Base-by-base conservation (phyloP, 2,113 vertebrate genomes). In the Apodemus speciosus region DNA sequence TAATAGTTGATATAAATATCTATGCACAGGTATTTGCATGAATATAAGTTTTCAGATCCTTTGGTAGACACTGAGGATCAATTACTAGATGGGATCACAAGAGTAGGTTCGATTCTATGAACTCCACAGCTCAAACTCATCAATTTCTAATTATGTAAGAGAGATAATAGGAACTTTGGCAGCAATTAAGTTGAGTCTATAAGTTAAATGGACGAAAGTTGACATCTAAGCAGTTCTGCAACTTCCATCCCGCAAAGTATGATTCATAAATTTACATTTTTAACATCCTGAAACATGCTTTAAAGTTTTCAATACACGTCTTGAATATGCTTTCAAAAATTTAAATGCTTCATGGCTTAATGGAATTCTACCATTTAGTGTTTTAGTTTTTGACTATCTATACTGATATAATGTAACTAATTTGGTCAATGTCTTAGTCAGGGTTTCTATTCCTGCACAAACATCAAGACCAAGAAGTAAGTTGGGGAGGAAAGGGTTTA, bases 271-370 rank as follows among this genome's bases (percentile, higher is more conserved):
- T 69, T 89, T 49, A 53, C 15, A 35, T 88, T 32, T 84, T 25
- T 43, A 95, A 64, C 69, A 85, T 69, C 85, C 21, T 91, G 62
- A 85, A 32, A 13, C 76, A 25, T 81, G 8, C 5, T 79, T 43
- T 58, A 2, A 58, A 91, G 32, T 85, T 85, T 73, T 85, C 38
- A 43, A n/a, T 11, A 4, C 85, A 58, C 25, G 35, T 87, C 51
- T 66, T 77, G 7, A 92, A 86, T 20, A 75, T 68, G 80, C 13
- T 93, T 91, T 25, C 71, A 88, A 86, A 95, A 92, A 69, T 51
- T 76, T 75, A 86, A 16, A 71, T 62, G 15, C 60, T 83, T 72
- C 35, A 15, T 69, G 30, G 40, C 76, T 92, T 73, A 79, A 23
- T 68, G 23, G 35, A 72, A 9, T 20, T 64, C 18, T 84, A 38